Conservation (phyloP, 2,888 invertebrate genomes). For the Lydus trimaculatus region DNA sequence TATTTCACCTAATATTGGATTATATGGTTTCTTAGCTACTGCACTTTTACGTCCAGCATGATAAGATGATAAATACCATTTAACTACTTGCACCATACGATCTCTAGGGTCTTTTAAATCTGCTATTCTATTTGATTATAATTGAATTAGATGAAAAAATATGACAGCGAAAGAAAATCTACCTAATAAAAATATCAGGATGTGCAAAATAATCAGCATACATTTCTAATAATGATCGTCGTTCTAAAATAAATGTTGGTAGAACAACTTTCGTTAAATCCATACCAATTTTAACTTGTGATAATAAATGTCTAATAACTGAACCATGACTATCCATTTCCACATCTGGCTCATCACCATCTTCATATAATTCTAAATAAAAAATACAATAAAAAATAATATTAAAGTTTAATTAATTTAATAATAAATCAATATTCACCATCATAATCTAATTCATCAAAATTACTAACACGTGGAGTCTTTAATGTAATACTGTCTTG, state of each 20-base stretch:
- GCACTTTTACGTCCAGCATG: constrained; percentile 97
- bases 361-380: constrained; percentile 90
- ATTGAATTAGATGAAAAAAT: background rate
- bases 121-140: constrained; percentile 74
- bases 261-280: constrained; percentile 98
- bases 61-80: constrained; percentile 98
- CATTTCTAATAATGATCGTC: constrained; percentile 98
- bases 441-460: constrained; percentile 83
- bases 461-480: constrained; percentile 56
- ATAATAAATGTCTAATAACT: constrained; percentile 94
- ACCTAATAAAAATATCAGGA: constrained; percentile 95
- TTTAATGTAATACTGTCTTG: constrained; percentile 47
- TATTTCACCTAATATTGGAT: constrained; percentile 96
- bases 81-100: constrained; percentile 91
- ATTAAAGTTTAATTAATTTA: background rate
- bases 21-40: constrained; percentile 99
- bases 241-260: constrained; percentile 98
- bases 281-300: constrained; percentile 99
- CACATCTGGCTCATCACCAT: constrained; percentile 87
- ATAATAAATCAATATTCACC: constrained; percentile 60
- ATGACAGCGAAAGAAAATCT: constrained; percentile 33
- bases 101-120: constrained; percentile 86
- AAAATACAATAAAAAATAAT: constrained; percentile 49
- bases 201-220: constrained; percentile 99
- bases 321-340: constrained; percentile 97